Percentiles rank a stretch among this genome's conserved stretches.
Evolutionary conservation across 2,888 invertebrate genomes (phyloP).

Genomic region (Tipula confusa): DNA sequence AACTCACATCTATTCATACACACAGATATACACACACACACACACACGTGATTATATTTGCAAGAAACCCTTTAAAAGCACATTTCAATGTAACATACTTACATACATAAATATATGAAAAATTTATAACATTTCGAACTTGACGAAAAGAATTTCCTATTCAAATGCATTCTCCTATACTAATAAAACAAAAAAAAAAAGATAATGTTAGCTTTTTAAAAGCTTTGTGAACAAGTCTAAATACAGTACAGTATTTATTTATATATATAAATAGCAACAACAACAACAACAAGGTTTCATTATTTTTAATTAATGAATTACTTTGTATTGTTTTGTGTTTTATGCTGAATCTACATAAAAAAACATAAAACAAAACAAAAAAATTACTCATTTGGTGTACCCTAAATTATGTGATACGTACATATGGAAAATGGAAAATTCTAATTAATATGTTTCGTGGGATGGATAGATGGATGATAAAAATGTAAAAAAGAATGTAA

Average conservation of each 20-base stretch:
- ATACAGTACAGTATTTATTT: no score
- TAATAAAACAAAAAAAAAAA: not conserved
- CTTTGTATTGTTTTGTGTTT: not conserved
- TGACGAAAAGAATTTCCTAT: not conserved
- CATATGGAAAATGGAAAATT: not conserved
- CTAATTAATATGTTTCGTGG: not conserved
- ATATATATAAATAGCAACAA: not conserved
- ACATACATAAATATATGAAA: not conserved
- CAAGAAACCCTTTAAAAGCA: not conserved
- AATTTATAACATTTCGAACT: not conserved
- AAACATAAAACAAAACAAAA: not conserved
- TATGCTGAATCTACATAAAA: not conserved
- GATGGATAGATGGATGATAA: not conserved
- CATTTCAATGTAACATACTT: no score
- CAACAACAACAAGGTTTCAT: not conserved
- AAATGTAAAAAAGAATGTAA: not conserved
- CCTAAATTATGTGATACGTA: not conserved
- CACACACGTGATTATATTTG: no score
- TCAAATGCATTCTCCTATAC: not conserved
- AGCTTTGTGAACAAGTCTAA: not conserved
- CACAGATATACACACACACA: not conserved
- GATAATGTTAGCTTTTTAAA: not conserved
- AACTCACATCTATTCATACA: not conserved
- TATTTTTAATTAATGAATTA: not conserved
- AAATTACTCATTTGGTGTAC: not conserved